Evolutionary conservation across 2,888 invertebrate genomes (phyloP).

Genomic region (Idaea dimidiata): DNA sequence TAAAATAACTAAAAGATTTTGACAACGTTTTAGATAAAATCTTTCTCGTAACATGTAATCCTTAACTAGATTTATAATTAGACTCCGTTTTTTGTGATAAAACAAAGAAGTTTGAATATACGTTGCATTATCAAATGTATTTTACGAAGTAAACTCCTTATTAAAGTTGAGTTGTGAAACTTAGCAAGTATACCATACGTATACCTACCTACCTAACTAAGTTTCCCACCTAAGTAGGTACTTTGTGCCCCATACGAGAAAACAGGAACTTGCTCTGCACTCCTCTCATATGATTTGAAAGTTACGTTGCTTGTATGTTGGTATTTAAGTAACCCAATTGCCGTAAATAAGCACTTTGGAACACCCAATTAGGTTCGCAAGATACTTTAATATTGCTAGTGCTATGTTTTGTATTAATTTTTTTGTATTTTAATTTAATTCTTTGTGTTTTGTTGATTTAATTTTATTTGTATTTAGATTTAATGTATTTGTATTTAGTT

Average conservation of each 20-base stretch:
- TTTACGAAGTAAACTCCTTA: slow-evolving; percentile 17
- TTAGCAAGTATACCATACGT: slow-evolving; percentile 17
- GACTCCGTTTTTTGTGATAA: too few relatives aligned
- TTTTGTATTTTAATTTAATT: too few relatives aligned
- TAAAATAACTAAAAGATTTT: too few relatives aligned
- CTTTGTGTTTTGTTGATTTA: too few relatives aligned
- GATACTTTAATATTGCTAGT: neutral
- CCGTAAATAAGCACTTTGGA: neutral
- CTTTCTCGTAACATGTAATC: too few relatives aligned
- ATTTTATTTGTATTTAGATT: too few relatives aligned
- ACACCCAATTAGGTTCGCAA: slow-evolving; percentile 1
- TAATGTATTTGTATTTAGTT: too few relatives aligned
- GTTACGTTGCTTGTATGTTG: slow-evolving; percentile 11
- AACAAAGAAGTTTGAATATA: neutral
- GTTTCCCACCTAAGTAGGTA: slow-evolving; percentile 23
- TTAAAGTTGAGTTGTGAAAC: slow-evolving; percentile 10
- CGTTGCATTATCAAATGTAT: slow-evolving; percentile 19
- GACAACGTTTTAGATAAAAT: too few relatives aligned
- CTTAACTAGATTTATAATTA: too few relatives aligned
- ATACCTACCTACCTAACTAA: slow-evolving; percentile 7
- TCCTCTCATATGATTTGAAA: slow-evolving; percentile 26
- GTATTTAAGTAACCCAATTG: slow-evolving; percentile 2
- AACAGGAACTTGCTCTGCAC: slow-evolving; percentile 21
- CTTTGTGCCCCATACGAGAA: slow-evolving; percentile 22
- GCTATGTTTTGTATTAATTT: too few relatives aligned